Base-by-base conservation (phyloP, 2,797 vertebrate species). In the Muraenolepis orangiensis region DNA sequence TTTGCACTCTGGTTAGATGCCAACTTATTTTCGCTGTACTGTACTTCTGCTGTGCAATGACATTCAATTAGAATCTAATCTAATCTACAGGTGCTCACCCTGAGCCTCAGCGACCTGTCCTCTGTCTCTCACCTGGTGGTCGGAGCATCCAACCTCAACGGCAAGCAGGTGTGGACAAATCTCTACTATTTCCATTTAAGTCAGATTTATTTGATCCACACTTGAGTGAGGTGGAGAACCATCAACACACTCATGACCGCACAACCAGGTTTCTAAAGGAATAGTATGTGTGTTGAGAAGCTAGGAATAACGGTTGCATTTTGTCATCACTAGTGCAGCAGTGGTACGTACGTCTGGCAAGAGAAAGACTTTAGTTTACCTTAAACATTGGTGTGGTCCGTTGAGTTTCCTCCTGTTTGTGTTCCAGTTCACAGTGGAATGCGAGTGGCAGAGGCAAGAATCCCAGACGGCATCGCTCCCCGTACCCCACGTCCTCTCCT, bases 371-470 rank as follows among this genome's bases (percentile, higher is more conserved):
- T 23, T n/a, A 23, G 66, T 29, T 67, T 7, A 14, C 29, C 2
- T 28, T 67, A 18, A 67, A 30, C 29, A 8, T 30, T 28, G 23
- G 20, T 16, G 38, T 71, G 2, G 38, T n/a, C 16, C 1, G 70
- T 10, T 29, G 6, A 18, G 78, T 26, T 80, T 13, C 10, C 14
- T 16, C 77, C 10, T 77, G 14, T 71, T 10, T 66, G 18, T 69
- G 69, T 84, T 87, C 68, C 91, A 99, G 98, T 98, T 96, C 91
- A 92, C 88, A 31, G 88, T 98, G 89, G 95, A 95, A 82, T 99
- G 98, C 79, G 97, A 99, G 87, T 98, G 98, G 93, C 96, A 97
- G 88, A 89, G 90, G 79, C 93, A 93, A 81, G 93, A 93, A 46
- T 91, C 91, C 73, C 93, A 94, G 91, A 95, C 87, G 16, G 30